phyloP scores from a whole-genome alignment of 2,888 invertebrate species.

The Pomacea canaliculata region DNA sequence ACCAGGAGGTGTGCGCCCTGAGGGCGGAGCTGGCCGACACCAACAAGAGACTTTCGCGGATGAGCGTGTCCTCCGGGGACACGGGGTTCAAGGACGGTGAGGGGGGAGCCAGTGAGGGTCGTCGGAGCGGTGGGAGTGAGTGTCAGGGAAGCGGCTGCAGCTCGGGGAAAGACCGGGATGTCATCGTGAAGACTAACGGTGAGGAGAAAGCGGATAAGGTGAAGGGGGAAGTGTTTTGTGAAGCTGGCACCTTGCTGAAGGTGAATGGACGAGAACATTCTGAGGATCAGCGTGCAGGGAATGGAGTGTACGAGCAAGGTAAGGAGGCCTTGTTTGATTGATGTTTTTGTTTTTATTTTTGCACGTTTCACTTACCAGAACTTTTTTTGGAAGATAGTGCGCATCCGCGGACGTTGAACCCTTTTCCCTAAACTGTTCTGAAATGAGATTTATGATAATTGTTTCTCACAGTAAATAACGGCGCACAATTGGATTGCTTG shows the following conservation, averaged over 20 bases:
- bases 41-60: constrained; percentile 69
- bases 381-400: too few relatives aligned
- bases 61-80: constrained; percentile 33
- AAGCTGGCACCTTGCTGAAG: background rate
- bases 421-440: too few relatives aligned
- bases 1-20: constrained; percentile 73
- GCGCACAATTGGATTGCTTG: too few relatives aligned
- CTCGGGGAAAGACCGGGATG: background rate
- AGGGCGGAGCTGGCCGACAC: constrained; percentile 74
- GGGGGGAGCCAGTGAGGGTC: background rate
- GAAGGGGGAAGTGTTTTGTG: constrained; percentile 19
- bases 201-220: constrained; percentile 14
- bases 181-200: background rate
- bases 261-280: background rate
- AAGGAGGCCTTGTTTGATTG: background rate
- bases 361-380: too few relatives aligned
- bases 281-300: background rate
- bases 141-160: background rate
- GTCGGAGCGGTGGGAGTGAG: background rate
- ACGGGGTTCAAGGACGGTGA: constrained; percentile 8
- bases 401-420: too few relatives aligned
- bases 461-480: too few relatives aligned
- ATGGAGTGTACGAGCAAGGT: background rate
- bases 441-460: too few relatives aligned
- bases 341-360: too few relatives aligned